phyloP scores from a whole-genome alignment of 2,797 vertebrate genomes.

The Nasua narica region DNA sequence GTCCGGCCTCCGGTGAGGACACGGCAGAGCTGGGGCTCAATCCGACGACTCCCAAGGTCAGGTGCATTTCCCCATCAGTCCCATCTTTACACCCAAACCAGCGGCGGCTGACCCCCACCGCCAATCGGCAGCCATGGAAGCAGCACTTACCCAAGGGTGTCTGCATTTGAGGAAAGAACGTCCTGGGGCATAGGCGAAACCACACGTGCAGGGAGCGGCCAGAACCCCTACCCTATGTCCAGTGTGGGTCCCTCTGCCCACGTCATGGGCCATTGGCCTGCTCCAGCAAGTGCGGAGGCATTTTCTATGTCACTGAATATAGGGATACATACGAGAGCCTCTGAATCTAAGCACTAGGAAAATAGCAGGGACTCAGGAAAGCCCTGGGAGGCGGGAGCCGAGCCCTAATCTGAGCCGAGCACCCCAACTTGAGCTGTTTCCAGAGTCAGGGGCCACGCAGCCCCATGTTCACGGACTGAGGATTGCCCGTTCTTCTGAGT shows the following conservation, averaged over 20 bases:
- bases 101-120: neutral
- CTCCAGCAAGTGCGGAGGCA: accelerated
- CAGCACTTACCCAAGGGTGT: neutral
- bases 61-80: neutral
- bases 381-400: neutral
- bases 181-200: neutral
- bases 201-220: neutral
- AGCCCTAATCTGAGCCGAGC: neutral
- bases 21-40: neutral
- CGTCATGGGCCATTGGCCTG: neutral
- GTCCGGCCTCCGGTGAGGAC: neutral
- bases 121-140: neutral
- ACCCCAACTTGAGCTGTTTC: neutral
- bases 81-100: neutral
- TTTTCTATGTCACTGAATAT: neutral
- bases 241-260: neutral
- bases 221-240: neutral
- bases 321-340: neutral
- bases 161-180: neutral
- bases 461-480: neutral
- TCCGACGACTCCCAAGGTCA: neutral
- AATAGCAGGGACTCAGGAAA: neutral
- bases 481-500: neutral
- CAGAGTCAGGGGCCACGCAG: neutral
- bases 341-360: neutral